phyloP scores from a whole-genome alignment of 1,140 invertebrate species.

The Telenomus remus region DNA sequence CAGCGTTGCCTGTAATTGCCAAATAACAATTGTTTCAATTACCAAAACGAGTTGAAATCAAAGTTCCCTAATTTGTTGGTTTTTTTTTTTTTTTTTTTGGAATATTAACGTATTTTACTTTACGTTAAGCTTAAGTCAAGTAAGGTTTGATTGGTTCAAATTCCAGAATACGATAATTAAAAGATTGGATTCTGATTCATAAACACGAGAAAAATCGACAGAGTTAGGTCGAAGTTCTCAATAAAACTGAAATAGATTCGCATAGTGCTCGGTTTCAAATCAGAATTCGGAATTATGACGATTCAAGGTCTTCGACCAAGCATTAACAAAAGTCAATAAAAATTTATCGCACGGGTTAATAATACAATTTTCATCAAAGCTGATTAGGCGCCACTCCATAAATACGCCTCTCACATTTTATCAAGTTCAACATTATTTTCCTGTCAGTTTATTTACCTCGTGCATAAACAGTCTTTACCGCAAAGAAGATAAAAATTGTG shows the following conservation, averaged over 20 bases:
- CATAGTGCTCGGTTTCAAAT: too few species aligned
- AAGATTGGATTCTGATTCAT: too few species aligned
- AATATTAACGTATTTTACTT: not conserved
- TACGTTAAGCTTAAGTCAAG: too few species aligned
- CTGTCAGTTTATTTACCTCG: conserved; percentile 35
- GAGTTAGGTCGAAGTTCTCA: too few species aligned
- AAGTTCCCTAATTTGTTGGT: not conserved
- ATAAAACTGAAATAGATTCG: too few species aligned
- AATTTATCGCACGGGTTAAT: too few species aligned
- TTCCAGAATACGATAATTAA: too few species aligned
- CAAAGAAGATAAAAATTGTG: not conserved
- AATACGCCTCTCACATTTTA: conserved; percentile 23
- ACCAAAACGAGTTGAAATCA: not conserved
- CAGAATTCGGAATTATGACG: too few species aligned
- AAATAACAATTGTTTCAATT: conserved; percentile 14
- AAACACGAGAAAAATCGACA: too few species aligned
- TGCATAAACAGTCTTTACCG: conserved; percentile 10
- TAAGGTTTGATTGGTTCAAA: too few species aligned
- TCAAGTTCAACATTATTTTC: conserved; percentile 43
- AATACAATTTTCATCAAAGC: conserved; percentile 14
- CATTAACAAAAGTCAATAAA: too few species aligned
- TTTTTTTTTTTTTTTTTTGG: not conserved
- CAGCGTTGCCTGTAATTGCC: conserved; percentile 18
- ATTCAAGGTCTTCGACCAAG: too few species aligned
- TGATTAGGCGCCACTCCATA: conserved; percentile 15